These are phyloP conservation scores for Poecilia gillii DNA, from an alignment of 2,797 vertebrate genomes.

Conservation along the genomic window DNA sequence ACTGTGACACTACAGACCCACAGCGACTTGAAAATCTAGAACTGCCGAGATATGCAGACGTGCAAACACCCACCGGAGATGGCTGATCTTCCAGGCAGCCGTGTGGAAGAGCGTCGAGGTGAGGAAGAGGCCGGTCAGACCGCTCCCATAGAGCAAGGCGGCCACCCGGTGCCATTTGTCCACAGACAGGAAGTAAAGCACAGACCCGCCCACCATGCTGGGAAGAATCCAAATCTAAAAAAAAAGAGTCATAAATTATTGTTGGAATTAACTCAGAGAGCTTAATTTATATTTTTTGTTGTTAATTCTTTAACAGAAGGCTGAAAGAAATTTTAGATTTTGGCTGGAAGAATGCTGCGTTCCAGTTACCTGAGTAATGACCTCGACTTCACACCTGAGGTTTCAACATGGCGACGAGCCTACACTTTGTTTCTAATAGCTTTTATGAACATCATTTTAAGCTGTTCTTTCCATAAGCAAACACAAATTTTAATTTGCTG, in stretches of 20 bases:
- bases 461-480: too few species aligned
- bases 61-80: constrained; percentile 84
- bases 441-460: too few species aligned
- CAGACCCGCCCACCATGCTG: constrained; percentile 88
- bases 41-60: not conserved
- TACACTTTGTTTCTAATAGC: too few species aligned
- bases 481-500: too few species aligned
- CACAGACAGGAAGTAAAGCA: constrained; percentile 87
- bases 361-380: too few species aligned
- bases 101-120: constrained; percentile 95
- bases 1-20: not conserved
- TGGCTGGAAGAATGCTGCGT: too few species aligned
- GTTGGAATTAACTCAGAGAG: not conserved
- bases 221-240: constrained; percentile 87
- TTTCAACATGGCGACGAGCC: too few species aligned
- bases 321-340: not conserved
- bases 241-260: not conserved
- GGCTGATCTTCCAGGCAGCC: constrained; percentile 94
- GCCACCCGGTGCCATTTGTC: constrained; percentile 84
- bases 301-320: not conserved
- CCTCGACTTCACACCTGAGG: too few species aligned
- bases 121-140: constrained; percentile 91
- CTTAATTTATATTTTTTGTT: not conserved
- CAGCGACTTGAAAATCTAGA: not conserved
- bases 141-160: constrained; percentile 85